Base-by-base conservation (phyloP, 2,113 vertebrate species). In the Phaetusa simplex region DNA sequence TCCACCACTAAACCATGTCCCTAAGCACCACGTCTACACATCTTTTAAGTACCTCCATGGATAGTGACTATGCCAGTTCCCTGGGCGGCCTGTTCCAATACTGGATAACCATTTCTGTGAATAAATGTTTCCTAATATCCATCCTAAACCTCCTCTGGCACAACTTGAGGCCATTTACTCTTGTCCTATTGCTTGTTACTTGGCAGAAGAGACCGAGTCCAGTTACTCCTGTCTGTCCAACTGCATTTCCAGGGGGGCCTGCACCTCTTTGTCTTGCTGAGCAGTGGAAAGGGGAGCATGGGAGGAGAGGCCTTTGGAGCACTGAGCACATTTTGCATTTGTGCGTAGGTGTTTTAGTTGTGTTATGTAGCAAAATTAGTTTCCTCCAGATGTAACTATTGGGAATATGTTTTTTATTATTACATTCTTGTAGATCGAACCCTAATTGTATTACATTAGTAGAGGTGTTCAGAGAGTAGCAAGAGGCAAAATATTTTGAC, bases 401-500 rank as follows among this genome's bases (percentile, higher is more conserved):
- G 17, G 59, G 53, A 83, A 93, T 92, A 21, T 7, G 6, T 2
- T 83, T 94, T 76, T 82, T 72, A 36, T 71, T 58, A 52, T 58
- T 86, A 64, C 11, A 8, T 81, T 86, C 22, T 42, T 67, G 38
- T 29, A 85, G 77, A 86, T 83, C 5, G 26, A 49, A 36, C 10
- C 18, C 7, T 3, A 81, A 3, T 36, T 86, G 22, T 67, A 38
- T 86, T 64, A 40, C 12, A 34, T 80, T 72, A 86, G 24, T 55
- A 74, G 55, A 90, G 9, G 9, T 73, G 32, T 34, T 91, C 66
- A 55, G 59, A 93, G 56, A 92, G 34, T 43, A 79, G 43, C 40
- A 82, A 36, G 56, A 82, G 74, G 32, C 45, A 93, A 93, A 96
- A 74, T 82, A 82, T 91, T 93, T 94, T 90, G 84, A 82, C 47